Conservation (phyloP, 2,888 invertebrate genomes). For the Thera britannica region DNA sequence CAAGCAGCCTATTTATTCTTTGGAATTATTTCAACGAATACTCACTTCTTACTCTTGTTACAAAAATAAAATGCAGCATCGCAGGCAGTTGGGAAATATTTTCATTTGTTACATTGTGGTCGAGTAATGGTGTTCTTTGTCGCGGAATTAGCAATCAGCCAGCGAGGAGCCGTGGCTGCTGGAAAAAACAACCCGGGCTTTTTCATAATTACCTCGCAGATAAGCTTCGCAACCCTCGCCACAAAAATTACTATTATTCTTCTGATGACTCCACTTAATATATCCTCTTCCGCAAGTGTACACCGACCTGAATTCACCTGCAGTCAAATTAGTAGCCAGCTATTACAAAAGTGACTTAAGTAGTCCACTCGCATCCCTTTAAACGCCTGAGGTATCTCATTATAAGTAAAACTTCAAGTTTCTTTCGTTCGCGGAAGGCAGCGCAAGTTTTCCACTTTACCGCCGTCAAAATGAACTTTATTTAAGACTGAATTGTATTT, state of each 20-base stretch:
- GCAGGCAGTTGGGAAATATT: conserved; percentile 53
- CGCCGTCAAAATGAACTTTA: conserved; percentile 77
- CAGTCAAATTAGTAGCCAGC: conserved; percentile 51
- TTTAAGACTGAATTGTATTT: conserved; percentile 81
- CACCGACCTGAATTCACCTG: conserved; percentile 32
- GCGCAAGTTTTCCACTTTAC: conserved; percentile 77
- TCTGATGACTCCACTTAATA: conserved; percentile 66
- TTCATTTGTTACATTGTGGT: conserved; percentile 62
- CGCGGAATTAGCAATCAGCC: conserved; percentile 79
- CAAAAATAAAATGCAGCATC: conserved; percentile 23
- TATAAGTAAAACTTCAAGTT: conserved; percentile 73
- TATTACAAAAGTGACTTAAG: conserved; percentile 47
- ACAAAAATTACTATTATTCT: conserved; percentile 70
- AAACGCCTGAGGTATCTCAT: conserved; percentile 58
- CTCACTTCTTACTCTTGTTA: conserved; percentile 9
- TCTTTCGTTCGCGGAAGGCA: conserved; percentile 60
- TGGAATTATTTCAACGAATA: conserved; percentile 2
- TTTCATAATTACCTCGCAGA: conserved; percentile 76
- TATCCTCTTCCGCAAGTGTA: conserved; percentile 41
- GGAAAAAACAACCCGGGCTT: conserved; percentile 64
- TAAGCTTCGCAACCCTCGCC: conserved; percentile 67
- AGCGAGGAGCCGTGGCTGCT: conserved; percentile 41
- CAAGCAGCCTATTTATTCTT: not conserved
- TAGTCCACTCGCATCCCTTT: conserved; percentile 52
- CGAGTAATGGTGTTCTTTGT: conserved; percentile 74